phyloP scores from a whole-genome alignment of 1,140 invertebrate species.

The Solen grandis region DNA sequence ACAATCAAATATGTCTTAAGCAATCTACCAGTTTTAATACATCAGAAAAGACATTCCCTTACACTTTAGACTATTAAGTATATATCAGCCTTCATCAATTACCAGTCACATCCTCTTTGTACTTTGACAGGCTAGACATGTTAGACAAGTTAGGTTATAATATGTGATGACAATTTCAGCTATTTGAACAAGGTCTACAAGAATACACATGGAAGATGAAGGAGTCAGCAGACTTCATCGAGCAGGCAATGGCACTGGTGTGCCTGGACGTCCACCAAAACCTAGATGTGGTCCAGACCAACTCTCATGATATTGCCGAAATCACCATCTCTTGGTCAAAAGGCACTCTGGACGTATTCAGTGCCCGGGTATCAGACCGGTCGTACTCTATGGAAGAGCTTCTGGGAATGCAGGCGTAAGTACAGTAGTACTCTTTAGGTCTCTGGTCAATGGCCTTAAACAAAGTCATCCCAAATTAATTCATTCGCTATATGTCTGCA shows the following conservation, averaged over 20 bases:
- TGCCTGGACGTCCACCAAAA: conserved; percentile 78
- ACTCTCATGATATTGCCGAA: conserved; percentile 76
- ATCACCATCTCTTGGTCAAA: conserved; percentile 77
- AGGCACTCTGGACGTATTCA: conserved; percentile 75
- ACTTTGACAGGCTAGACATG: no score
- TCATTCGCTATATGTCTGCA: no score
- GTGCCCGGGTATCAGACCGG: conserved; percentile 57
- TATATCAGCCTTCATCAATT: no score
- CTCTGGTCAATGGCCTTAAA: no score
- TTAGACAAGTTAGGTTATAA: neutral
- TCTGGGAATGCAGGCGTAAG: conserved; percentile 76
- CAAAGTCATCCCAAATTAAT: no score
- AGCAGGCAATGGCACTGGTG: conserved; percentile 77
- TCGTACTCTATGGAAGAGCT: conserved; percentile 79
- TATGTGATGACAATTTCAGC: conserved; percentile 58
- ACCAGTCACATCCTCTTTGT: no score
- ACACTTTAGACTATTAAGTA: no score
- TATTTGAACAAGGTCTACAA: conserved; percentile 76
- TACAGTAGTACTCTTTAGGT: no score
- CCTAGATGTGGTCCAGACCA: conserved; percentile 79
- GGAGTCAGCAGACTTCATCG: conserved; percentile 80
- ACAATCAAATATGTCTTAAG: no score
- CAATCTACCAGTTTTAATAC: no score
- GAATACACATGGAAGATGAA: conserved; percentile 80
- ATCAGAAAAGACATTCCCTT: no score